Evolutionary conservation across 2,888 invertebrate genomes (phyloP).

Genomic region (Carterocephalus palaemon): DNA sequence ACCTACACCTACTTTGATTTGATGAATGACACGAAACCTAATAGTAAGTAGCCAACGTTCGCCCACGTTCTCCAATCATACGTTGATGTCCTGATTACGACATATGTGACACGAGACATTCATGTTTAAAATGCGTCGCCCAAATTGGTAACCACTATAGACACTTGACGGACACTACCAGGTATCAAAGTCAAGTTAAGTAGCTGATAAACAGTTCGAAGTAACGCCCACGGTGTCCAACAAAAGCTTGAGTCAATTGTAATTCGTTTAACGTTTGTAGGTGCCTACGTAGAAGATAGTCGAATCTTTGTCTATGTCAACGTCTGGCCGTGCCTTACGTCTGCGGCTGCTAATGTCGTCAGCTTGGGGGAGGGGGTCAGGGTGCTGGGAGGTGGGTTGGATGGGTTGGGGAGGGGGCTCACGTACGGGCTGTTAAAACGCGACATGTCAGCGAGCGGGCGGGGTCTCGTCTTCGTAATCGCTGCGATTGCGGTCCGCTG

Average conservation of each 20-base stretch:
- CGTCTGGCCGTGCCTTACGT: slow-evolving; percentile 67
- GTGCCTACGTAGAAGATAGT: slow-evolving; percentile 7
- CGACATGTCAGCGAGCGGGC: slow-evolving; percentile 70
- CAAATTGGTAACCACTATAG: slow-evolving; percentile 14
- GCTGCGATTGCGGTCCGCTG: slow-evolving; percentile 51
- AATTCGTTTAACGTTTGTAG: no score
- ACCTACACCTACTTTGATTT: no score
- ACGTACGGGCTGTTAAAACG: slow-evolving; percentile 77
- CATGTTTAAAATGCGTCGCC: slow-evolving; percentile 3
- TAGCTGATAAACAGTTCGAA: slow-evolving; percentile 12
- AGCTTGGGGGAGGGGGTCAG: slow-evolving; percentile 44
- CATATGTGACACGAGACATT: background rate
- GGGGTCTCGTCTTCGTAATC: slow-evolving; percentile 56
- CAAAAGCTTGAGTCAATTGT: background rate
- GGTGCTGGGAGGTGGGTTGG: slow-evolving; percentile 27
- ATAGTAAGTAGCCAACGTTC: no score
- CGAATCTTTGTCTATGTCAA: slow-evolving; percentile 57
- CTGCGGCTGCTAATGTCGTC: slow-evolving; percentile 78
- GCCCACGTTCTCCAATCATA: background rate
- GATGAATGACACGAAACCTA: no score
- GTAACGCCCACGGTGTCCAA: slow-evolving; percentile 8
- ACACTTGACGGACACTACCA: slow-evolving; percentile 5
- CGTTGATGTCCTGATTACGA: slow-evolving; percentile 10
- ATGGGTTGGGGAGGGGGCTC: slow-evolving; percentile 43
- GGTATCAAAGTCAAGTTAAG: slow-evolving; percentile 21